phyloP scores from a whole-genome alignment of 2,888 invertebrate genomes.

The Argyresthia goedartella region DNA sequence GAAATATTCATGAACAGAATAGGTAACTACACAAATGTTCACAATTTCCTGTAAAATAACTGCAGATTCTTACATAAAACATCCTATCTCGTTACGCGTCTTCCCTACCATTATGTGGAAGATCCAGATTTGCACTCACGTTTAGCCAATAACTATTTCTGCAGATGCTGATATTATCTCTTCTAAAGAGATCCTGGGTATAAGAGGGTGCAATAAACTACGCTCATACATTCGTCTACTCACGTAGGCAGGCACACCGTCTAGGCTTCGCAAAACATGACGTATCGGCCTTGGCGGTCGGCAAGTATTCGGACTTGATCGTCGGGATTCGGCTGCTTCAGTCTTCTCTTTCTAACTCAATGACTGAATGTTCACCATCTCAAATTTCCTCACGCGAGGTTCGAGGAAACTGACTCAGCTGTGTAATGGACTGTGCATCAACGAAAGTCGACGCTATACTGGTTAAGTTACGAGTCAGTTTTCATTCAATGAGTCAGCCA shows the following conservation, averaged over 20 bases:
- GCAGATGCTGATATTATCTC: background rate
- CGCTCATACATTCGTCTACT: slow-evolving; percentile 23
- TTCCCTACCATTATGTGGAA: no score
- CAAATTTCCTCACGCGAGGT: slow-evolving; percentile 55
- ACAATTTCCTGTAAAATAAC: no score
- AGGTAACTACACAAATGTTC: no score
- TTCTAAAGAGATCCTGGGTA: no score
- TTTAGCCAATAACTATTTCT: slow-evolving; percentile 3
- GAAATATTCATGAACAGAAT: no score
- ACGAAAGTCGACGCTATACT: no score
- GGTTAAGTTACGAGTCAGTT: slow-evolving; percentile 8
- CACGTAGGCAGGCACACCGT: slow-evolving; percentile 37
- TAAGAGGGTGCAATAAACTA: slow-evolving; percentile 40
- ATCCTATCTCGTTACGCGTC: no score
- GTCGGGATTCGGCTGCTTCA: slow-evolving; percentile 29
- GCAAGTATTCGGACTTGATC: slow-evolving; percentile 40
- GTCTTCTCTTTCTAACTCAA: slow-evolving; percentile 50
- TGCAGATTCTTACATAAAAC: no score
- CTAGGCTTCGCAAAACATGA: slow-evolving; percentile 61
- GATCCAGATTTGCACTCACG: background rate
- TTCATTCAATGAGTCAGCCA: slow-evolving; percentile 18
- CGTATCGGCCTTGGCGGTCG: slow-evolving; percentile 63
- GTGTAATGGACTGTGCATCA: slow-evolving; percentile 18
- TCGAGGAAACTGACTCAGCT: slow-evolving; percentile 61
- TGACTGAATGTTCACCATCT: slow-evolving; percentile 42